These are phyloP conservation scores for Paratilapia polleni DNA, from an alignment of 2,113 vertebrate genomes.

Conservation along the genomic window DNA sequence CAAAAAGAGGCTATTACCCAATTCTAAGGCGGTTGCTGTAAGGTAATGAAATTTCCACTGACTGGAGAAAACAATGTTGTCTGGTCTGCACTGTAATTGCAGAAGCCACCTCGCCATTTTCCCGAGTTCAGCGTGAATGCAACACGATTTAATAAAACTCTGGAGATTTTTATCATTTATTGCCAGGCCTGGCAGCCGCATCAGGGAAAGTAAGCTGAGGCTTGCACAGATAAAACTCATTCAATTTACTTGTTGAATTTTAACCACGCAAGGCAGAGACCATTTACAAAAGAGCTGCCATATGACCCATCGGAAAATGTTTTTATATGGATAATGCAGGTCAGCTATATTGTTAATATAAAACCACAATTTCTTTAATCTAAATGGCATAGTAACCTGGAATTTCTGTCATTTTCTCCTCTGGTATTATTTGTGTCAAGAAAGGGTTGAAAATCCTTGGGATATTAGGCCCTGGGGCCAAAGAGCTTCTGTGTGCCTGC, in stretches of 20 bases:
- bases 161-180: conserved; percentile 79
- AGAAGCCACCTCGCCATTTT: conserved; percentile 68
- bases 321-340: conserved; percentile 35
- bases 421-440: conserved; percentile 74
- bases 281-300: conserved; percentile 43
- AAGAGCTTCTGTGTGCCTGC: conserved; percentile 68
- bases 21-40: conserved; percentile 73
- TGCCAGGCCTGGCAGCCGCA: conserved; percentile 65
- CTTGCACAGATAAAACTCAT: conserved; percentile 67
- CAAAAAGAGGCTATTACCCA: conserved; percentile 78
- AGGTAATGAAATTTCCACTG: conserved; percentile 83
- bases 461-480: conserved; percentile 77
- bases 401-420: conserved; percentile 73
- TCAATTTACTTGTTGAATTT: conserved; percentile 73
- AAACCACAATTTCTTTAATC: conserved; percentile 63
- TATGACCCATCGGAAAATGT: conserved; percentile 44
- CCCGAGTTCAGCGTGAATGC: conserved; percentile 70
- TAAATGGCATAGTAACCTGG: conserved; percentile 50
- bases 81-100: conserved; percentile 76
- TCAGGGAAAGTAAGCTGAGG: conserved; percentile 55
- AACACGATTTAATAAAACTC: conserved; percentile 78
- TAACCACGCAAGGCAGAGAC: conserved; percentile 52
- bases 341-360: conserved; percentile 63
- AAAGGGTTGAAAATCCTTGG: conserved; percentile 67
- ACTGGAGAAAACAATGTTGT: conserved; percentile 82